Conservation (phyloP, 2,113 vertebrate species). For the Semnornis frantzii region DNA sequence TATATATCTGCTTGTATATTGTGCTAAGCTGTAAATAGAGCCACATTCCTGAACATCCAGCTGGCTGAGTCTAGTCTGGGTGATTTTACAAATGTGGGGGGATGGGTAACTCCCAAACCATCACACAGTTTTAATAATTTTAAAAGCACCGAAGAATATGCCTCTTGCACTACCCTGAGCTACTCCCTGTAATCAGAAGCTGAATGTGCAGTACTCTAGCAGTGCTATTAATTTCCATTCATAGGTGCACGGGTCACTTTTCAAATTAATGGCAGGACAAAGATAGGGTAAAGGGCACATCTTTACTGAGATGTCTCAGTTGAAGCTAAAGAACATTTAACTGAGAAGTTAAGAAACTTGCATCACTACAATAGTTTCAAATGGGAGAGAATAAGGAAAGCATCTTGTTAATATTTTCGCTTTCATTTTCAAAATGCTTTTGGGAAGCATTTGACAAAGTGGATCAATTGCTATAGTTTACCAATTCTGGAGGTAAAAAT, state of each 20-base stretch:
- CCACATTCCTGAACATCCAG: no score
- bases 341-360: background rate
- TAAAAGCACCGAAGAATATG: background rate
- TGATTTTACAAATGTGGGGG: no score
- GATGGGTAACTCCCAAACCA: no score
- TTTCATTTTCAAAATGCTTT: background rate
- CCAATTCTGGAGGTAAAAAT: background rate
- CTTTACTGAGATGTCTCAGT: background rate
- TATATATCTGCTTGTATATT: no score
- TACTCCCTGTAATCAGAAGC: background rate
- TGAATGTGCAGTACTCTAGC: background rate
- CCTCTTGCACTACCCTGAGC: background rate
- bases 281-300: background rate
- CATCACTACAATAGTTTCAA: background rate
- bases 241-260: background rate
- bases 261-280: background rate
- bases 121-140: background rate
- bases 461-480: background rate
- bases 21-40: no score
- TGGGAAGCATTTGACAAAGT: background rate
- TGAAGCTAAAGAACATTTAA: background rate
- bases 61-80: no score
- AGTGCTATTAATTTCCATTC: background rate
- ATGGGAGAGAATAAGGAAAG: background rate
- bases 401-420: background rate